Conservation (phyloP, 2,888 invertebrate species). For the Erebia aethiops region DNA sequence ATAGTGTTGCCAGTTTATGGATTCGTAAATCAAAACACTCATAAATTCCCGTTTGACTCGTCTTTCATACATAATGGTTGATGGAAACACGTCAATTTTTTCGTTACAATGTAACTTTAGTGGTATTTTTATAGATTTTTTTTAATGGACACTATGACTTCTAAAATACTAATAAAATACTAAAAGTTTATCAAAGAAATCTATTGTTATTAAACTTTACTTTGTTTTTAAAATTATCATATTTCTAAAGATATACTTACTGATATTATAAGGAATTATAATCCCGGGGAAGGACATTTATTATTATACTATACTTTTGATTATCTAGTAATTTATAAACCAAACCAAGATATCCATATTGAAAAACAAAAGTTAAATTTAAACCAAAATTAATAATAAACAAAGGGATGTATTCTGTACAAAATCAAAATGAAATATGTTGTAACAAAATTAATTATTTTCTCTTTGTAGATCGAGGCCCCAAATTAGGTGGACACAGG, state of each 20-base stretch:
- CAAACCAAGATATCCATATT: neutral
- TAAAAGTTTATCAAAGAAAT: too few relatives aligned
- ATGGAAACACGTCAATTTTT: constrained; percentile 54
- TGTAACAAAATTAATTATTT: constrained; percentile 35
- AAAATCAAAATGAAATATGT: constrained; percentile 15
- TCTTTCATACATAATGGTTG: constrained; percentile 52
- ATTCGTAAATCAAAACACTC: constrained; percentile 68
- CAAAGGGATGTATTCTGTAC: constrained; percentile 21
- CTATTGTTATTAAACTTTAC: neutral
- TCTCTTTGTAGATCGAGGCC: constrained; percentile 30
- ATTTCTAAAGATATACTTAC: neutral
- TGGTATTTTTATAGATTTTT: constrained; percentile 2
- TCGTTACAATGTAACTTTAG: constrained; percentile 34
- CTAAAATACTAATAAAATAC: too few relatives aligned
- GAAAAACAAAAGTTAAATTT: constrained; percentile 6
- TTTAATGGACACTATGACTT: neutral
- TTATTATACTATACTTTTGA: too few relatives aligned
- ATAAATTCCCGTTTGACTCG: constrained; percentile 62
- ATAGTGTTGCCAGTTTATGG: constrained; percentile 70
- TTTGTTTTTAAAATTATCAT: neutral
- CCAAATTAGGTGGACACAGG: constrained; percentile 27
- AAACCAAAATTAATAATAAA: constrained; percentile 11
- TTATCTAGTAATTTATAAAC: too few relatives aligned
- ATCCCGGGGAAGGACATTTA: too few relatives aligned
- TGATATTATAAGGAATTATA: too few relatives aligned